Evolutionary conservation across 2,888 invertebrate species (phyloP).

Genomic region (Steinernema scapterisci): DNA sequence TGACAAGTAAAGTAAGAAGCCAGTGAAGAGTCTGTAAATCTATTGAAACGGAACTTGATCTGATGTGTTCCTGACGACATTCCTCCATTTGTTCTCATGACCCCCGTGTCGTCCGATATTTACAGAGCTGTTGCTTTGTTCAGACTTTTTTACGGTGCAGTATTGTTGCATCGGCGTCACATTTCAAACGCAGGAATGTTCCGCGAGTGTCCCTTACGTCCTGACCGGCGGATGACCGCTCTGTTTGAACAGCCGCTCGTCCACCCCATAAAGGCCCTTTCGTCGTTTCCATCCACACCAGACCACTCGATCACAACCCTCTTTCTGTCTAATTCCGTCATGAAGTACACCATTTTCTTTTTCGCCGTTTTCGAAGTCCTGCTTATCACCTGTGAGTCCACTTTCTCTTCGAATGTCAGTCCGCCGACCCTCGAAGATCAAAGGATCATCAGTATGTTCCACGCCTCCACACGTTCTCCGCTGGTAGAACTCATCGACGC

Average conservation of each 20-base stretch:
- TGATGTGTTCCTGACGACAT: too few relatives aligned
- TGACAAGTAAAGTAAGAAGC: background rate
- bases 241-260: slow-evolving; percentile 1
- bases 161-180: background rate
- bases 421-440: background rate
- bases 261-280: background rate
- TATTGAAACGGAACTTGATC: too few relatives aligned
- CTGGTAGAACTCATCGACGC: slow-evolving; percentile 6
- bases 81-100: too few relatives aligned
- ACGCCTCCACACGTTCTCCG: background rate
- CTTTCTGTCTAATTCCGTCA: background rate
- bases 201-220: background rate
- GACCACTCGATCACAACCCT: background rate
- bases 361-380: background rate
- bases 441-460: background rate
- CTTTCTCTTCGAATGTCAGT: background rate
- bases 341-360: background rate
- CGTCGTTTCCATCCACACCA: background rate
- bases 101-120: background rate
- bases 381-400: background rate
- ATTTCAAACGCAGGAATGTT: background rate
- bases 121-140: background rate
- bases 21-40: background rate
- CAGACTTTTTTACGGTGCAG: background rate
- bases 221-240: background rate